Evolutionary conservation across 2,797 vertebrate species (phyloP), one percentile per base, ranked within the genome.

Genomic region (Acrocephalus scirpaceus): DNA sequence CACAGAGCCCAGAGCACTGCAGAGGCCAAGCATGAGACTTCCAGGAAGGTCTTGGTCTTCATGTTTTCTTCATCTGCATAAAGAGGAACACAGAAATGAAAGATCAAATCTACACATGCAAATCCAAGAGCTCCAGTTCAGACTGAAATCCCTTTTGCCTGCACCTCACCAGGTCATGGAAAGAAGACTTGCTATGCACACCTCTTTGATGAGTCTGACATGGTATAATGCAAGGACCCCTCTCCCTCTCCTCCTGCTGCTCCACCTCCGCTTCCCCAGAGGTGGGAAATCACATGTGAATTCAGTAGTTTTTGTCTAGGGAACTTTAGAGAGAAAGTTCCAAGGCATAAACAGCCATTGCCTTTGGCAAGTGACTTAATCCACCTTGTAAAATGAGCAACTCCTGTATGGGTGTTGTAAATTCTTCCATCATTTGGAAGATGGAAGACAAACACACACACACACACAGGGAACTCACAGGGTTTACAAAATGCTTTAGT

Each of bases 31-130:
- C 4, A 66, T 27, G 29, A 62, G 72, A 36, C 34, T 91, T 67
- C 62, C 2, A 0, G 91, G 61, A 77, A 84, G 44, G 27, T 96
- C 90, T 47, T 93, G 64, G 10, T 66, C 96, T 95, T 94, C 57
- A 38, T 40, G 83, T 87, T 91, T 53, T 86, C 82, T 86, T 94
- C 94, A 93, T 60, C 97, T 98, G 96, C 65, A 81, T 50, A 74
- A 92, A 77, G 87, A 94, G 65, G 45, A 84, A 94, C 53, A 96
- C 21, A 91, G 32, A 83, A 84, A 73, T 51, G 30, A 79, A 67
- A 84, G 57, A 76, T 74, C 77, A 53, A 34, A 71, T 47, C 45
- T 71, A 76, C 32, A 30, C 1, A 16, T 51, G 79, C 58, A 86
- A 86, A 84, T 56, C 11, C 26, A 77, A 66, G 44, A 78, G 47